These are phyloP conservation scores for Synanthedon formicaeformis DNA, from an alignment of 2,888 invertebrate species.

Conservation along the genomic window DNA sequence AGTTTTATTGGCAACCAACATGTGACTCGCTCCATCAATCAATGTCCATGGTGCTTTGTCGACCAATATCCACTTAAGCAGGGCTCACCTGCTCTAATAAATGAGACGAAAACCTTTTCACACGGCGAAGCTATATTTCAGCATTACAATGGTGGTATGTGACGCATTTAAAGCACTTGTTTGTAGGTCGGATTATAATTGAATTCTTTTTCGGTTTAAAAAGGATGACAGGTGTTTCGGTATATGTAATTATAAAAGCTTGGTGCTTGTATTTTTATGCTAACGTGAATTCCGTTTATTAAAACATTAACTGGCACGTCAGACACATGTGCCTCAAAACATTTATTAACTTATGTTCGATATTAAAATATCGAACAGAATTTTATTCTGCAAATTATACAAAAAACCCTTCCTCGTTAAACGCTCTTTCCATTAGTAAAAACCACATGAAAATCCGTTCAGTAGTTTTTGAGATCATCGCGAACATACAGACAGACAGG, in stretches of 20 bases:
- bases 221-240: not conserved
- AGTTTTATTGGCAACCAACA: conserved; percentile 18
- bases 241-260: not conserved
- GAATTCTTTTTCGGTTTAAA: not conserved
- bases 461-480: too few species aligned
- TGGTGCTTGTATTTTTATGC: too few species aligned
- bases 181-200: not conserved
- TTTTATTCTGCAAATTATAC: too few species aligned
- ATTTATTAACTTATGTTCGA: too few species aligned
- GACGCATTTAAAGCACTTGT: not conserved
- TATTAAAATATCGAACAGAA: too few species aligned
- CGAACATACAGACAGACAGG: too few species aligned
- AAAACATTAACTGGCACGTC: too few species aligned
- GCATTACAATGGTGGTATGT: not conserved
- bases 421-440: too few species aligned
- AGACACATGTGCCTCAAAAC: too few species aligned
- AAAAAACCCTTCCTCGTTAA: too few species aligned
- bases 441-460: too few species aligned
- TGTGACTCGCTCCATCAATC: conserved; percentile 38
- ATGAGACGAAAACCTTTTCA: conserved; percentile 23
- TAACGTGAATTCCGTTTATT: too few species aligned
- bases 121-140: conserved; percentile 2
- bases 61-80: conserved; percentile 40
- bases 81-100: conserved; percentile 33
- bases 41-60: conserved; percentile 35